phyloP scores from a whole-genome alignment of 2,797 vertebrate species.

The Tinamus major region DNA sequence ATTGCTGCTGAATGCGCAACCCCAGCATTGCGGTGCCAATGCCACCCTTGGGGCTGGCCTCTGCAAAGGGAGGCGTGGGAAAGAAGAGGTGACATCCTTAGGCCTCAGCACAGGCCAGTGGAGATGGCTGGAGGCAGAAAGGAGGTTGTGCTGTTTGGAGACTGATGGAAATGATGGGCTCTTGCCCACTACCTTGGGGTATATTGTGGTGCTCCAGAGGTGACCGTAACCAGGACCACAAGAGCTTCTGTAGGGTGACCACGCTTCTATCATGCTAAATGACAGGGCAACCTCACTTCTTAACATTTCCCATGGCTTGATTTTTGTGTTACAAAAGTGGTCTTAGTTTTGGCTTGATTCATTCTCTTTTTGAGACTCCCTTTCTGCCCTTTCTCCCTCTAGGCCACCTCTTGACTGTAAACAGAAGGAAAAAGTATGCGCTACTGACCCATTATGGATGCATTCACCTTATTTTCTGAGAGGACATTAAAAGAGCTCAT shows the following conservation, averaged over 20 bases:
- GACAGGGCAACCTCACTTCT: neutral
- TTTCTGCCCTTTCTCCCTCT: neutral
- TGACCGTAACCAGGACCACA: neutral
- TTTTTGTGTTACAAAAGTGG: neutral
- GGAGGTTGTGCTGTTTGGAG: fast-evolving
- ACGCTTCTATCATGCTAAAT: neutral
- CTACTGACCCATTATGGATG: neutral
- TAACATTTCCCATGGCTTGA: neutral
- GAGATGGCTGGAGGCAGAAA: neutral
- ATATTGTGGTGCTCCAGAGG: neutral
- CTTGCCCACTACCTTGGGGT: neutral
- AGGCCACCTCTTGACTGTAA: neutral
- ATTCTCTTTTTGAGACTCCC: neutral
- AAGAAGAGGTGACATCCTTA: neutral
- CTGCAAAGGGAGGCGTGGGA: neutral
- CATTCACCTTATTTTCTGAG: neutral
- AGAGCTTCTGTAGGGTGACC: neutral
- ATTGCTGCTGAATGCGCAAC: constrained; percentile 5
- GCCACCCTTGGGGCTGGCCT: neutral
- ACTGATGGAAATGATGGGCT: neutral
- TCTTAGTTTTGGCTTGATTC: neutral
- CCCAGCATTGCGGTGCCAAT: neutral
- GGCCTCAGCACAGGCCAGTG: fast-evolving
- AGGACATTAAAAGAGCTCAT: neutral
- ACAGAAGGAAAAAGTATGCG: neutral